Evolutionary conservation across 2,797 vertebrate species (phyloP).

Genomic region (Botia kubotai): DNA sequence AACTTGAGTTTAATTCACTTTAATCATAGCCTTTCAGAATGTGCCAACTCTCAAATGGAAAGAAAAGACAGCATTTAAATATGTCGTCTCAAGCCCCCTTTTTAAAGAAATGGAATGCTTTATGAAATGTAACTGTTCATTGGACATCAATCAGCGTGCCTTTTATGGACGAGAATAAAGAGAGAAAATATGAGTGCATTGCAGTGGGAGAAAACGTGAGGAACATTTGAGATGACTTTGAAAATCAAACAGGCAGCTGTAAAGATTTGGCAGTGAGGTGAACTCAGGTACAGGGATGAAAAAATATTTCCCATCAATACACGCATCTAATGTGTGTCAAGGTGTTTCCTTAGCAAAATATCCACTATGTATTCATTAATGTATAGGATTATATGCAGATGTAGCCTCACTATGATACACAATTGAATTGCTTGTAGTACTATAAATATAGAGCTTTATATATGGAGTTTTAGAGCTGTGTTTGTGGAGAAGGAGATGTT

Average conservation of each 20-base stretch:
- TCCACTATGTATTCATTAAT: too few relatives aligned
- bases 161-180: slow-evolving; percentile 41
- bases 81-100: slow-evolving; percentile 15
- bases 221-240: slow-evolving; percentile 23
- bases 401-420: not conserved
- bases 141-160: slow-evolving; percentile 51
- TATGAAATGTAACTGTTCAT: slow-evolving; percentile 52
- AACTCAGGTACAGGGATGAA: not conserved
- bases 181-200: slow-evolving; percentile 28
- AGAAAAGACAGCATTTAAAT: slow-evolving; percentile 22
- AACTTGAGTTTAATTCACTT: slow-evolving; percentile 59
- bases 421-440: not conserved
- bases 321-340: too few relatives aligned
- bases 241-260: slow-evolving; percentile 13
- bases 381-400: too few relatives aligned
- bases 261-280: slow-evolving; percentile 5
- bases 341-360: too few relatives aligned
- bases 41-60: slow-evolving; percentile 16
- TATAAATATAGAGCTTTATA: not conserved
- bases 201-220: slow-evolving; percentile 17
- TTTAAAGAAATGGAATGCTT: slow-evolving; percentile 41
- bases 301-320: not conserved
- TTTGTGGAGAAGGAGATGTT: not conserved
- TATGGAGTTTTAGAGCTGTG: not conserved
- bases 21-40: slow-evolving; percentile 63